Base-by-base conservation (phyloP, 2,113 vertebrate species). In the Entosphenus tridentatus region DNA sequence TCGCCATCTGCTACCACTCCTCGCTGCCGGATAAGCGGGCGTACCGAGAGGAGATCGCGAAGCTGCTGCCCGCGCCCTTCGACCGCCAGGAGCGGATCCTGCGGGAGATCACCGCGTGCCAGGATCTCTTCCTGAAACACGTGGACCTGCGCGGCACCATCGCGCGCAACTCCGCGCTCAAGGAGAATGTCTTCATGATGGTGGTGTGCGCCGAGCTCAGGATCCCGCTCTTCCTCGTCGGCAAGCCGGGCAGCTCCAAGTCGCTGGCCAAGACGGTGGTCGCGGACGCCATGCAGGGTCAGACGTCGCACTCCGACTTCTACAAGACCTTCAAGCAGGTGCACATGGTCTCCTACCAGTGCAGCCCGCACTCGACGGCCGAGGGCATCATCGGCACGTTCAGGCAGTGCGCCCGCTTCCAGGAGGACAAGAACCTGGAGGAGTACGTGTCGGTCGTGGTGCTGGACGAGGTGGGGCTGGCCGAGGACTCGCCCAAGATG, bases 171-270 rank as follows among this genome's bases (percentile, higher is more conserved):
- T 57, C 75, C 39, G 83, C 83, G 4, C 76, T 84, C 21, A 84
- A 80, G 75, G 83, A 85, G 70, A 85, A 85, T 17, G 79, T 82
- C 57, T 85, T 85, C 73, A 80, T 83, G 69, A 82, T 82, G 78
- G 80, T 84, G 67, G 70, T 84, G 67, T 84, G 82, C 74, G 79
- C 83, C 70, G 80, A 84, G 72, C 75, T 83, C 68, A 77, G 78
- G 72, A 80, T 85, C 70, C 83, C 82, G 1, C 81, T 84, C 11
- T 85, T 84, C 72, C 74, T 85, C 56, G 81, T 83, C 12, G 83
- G 83, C 39, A 85, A 84, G 57, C 81, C 82, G 17, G 83, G 83
- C 39, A 85, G 83, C 74, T 85, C 83, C 0, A 85, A 85, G 73
- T 84, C 83, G 10, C 77, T 85, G 39, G 82, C 83, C 54, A 85